These are phyloP conservation scores for Chaenodraco wilsoni DNA, from an alignment of 2,797 vertebrate genomes.

Conservation along the genomic window DNA sequence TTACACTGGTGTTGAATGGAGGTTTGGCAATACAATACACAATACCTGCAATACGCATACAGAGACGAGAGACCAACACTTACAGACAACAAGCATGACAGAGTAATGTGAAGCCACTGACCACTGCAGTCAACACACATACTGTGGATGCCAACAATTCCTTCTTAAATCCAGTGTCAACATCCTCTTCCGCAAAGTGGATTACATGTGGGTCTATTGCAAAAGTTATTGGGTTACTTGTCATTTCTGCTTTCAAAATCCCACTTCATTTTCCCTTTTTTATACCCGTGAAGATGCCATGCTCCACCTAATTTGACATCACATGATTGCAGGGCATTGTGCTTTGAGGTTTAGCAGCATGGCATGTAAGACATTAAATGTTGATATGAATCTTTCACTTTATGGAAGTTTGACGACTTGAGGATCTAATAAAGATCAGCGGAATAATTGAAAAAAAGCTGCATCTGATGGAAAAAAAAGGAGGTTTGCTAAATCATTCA, in stretches of 20 bases:
- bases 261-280: slow-evolving; percentile 46
- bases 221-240: slow-evolving; percentile 30
- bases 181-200: slow-evolving; percentile 34
- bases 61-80: slow-evolving; percentile 41
- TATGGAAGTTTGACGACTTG: slow-evolving; percentile 35
- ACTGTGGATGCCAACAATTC: slow-evolving; percentile 47
- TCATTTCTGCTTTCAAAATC: slow-evolving; percentile 25
- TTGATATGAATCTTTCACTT: slow-evolving; percentile 20
- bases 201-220: slow-evolving; percentile 45
- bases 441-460: slow-evolving; percentile 35
- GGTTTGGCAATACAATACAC: slow-evolving; percentile 35
- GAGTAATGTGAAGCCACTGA: slow-evolving; percentile 50
- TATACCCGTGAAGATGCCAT: slow-evolving; percentile 31
- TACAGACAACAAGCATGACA: slow-evolving; percentile 34
- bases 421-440: slow-evolving; percentile 20
- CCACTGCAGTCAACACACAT: slow-evolving; percentile 49
- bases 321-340: slow-evolving; percentile 74
- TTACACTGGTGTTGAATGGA: slow-evolving; percentile 28
- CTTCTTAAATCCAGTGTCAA: slow-evolving; percentile 51
- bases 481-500: slow-evolving; percentile 32
- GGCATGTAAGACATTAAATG: slow-evolving; percentile 41
- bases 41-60: slow-evolving; percentile 47
- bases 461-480: slow-evolving; percentile 24
- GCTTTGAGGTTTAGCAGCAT: slow-evolving; percentile 76
- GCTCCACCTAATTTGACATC: slow-evolving; percentile 49